Percentiles rank a stretch among this genome's conserved stretches.
phyloP scores from a whole-genome alignment of 2,888 invertebrate species.

The Gryllus longicercus region DNA sequence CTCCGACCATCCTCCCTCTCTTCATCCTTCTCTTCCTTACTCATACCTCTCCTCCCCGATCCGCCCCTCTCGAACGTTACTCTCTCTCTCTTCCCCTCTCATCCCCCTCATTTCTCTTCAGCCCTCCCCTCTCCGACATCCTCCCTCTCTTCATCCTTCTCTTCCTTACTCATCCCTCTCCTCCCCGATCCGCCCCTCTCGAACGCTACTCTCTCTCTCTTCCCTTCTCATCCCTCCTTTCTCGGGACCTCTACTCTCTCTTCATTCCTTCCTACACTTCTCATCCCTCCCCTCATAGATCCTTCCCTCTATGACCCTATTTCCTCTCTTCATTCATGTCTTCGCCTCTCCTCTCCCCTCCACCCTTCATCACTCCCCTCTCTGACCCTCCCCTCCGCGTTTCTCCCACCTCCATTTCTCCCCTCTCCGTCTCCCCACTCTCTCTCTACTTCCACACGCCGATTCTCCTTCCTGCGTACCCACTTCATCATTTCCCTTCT shows the following conservation, averaged over 20 bases:
- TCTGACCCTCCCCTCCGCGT: neutral
- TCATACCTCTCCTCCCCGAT: neutral
- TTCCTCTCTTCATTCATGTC: neutral
- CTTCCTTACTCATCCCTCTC: slow-evolving; percentile 27
- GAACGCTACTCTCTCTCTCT: slow-evolving; percentile 38
- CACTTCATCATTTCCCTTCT: neutral
- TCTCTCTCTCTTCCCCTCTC: no score
- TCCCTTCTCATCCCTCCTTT: neutral
- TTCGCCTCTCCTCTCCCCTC: slow-evolving; percentile 29
- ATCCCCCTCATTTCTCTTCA: neutral
- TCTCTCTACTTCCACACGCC: neutral
- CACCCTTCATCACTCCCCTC: slow-evolving; percentile 39
- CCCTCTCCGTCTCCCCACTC: neutral
- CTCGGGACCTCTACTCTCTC: neutral
- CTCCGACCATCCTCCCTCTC: no score
- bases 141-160: neutral
- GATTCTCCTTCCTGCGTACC: no score
- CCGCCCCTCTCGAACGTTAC: no score
- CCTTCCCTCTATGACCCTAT: no score
- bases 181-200: neutral
- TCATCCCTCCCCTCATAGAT: neutral
- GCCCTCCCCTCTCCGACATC: neutral
- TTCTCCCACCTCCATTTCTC: no score
- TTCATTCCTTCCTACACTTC: no score
- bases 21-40: neutral